phyloP scores from a whole-genome alignment of 2,797 vertebrate species.

The Gila robusta region DNA sequence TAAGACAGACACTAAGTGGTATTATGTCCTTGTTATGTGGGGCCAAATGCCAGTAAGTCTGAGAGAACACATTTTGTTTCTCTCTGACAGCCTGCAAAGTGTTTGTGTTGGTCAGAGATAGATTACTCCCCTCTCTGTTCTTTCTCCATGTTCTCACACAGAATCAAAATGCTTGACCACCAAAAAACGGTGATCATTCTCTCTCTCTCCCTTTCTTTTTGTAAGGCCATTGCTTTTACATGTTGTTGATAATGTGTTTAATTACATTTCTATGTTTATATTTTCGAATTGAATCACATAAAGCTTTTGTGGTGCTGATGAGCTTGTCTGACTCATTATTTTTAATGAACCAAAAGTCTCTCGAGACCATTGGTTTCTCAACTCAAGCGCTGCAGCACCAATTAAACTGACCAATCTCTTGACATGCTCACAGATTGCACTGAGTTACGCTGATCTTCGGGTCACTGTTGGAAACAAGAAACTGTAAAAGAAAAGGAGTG shows the following conservation, averaged over 20 bases:
- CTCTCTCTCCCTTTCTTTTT: neutral
- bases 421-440: slow-evolving; percentile 49
- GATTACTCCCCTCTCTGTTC: slow-evolving; percentile 21
- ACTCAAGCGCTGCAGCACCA: slow-evolving; percentile 47
- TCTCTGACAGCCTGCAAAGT: slow-evolving; percentile 33
- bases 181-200: neutral
- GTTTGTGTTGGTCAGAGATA: slow-evolving; percentile 22
- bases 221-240: neutral
- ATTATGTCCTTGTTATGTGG: neutral
- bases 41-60: slow-evolving; percentile 17
- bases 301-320: slow-evolving; percentile 45
- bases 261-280: slow-evolving; percentile 27
- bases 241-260: slow-evolving; percentile 17
- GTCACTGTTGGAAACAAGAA: slow-evolving; percentile 38
- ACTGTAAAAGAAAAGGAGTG: neutral
- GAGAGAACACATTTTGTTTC: slow-evolving; percentile 7
- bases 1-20: slow-evolving; percentile 10
- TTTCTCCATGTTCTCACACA: slow-evolving; percentile 22
- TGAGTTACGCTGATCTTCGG: slow-evolving; percentile 13
- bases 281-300: slow-evolving; percentile 38
- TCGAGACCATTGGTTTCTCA: slow-evolving; percentile 23
- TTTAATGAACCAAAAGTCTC: slow-evolving; percentile 57
- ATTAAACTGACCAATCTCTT: slow-evolving; percentile 60
- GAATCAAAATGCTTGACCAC: slow-evolving; percentile 16
- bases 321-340: slow-evolving; percentile 57